A percentile compares a stretch with the other conserved stretches of the same genome.
These are phyloP conservation scores for Danaus melanippus DNA, from an alignment of 1,140 invertebrate genomes.

Conservation along the genomic window DNA sequence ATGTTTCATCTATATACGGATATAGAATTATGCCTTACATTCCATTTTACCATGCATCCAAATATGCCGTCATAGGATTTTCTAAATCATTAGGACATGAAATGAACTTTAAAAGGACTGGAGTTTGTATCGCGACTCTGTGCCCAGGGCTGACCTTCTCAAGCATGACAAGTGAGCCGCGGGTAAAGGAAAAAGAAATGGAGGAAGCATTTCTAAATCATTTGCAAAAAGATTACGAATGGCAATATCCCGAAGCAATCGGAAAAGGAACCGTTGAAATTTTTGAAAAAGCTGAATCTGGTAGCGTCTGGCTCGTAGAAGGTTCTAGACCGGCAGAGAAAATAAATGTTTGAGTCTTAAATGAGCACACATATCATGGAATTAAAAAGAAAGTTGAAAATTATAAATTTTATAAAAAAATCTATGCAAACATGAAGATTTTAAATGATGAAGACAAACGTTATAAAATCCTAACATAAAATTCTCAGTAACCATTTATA, in stretches of 20 bases:
- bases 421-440: neutral
- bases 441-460: no score
- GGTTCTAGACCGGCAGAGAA: slow-evolving; percentile 16
- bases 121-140: slow-evolving; percentile 69
- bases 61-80: slow-evolving; percentile 74
- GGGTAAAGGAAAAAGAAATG: slow-evolving; percentile 18
- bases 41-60: slow-evolving; percentile 79
- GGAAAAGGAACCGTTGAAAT: slow-evolving; percentile 29
- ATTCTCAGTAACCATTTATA: no score
- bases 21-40: slow-evolving; percentile 72
- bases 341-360: neutral
- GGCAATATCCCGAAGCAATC: slow-evolving; percentile 25
- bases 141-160: slow-evolving; percentile 72
- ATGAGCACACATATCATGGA: neutral
- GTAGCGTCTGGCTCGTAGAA: slow-evolving; percentile 34
- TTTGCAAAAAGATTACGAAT: slow-evolving; percentile 14
- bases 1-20: slow-evolving; percentile 76
- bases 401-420: slow-evolving; percentile 1
- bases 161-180: slow-evolving; percentile 43
- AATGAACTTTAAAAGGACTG: slow-evolving; percentile 69
- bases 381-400: neutral
- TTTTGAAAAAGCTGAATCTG: slow-evolving; percentile 40
- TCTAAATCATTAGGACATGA: slow-evolving; percentile 69
- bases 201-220: slow-evolving; percentile 12
- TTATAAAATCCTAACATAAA: no score